Conservation (phyloP, 2,797 vertebrate genomes). For the Toxotes lorentzi region DNA sequence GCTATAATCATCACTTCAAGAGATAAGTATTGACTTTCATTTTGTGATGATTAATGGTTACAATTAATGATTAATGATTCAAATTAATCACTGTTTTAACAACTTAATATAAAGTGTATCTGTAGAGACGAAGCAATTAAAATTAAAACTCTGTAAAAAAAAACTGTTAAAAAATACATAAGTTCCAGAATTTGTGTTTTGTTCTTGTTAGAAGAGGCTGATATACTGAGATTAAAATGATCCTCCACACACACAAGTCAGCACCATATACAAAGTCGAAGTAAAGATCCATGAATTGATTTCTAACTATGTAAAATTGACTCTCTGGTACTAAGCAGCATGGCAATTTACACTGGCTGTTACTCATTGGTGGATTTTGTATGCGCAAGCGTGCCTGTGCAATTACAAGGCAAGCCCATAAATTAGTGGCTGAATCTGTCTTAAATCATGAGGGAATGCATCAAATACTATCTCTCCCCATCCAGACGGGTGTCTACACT, state of each 20-base stretch:
- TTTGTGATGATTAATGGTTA: slow-evolving; percentile 57
- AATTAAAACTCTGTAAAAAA: slow-evolving; percentile 27
- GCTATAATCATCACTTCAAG: slow-evolving; percentile 28
- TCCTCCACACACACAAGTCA: slow-evolving; percentile 40
- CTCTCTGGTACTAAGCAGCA: slow-evolving; percentile 49
- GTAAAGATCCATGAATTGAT: slow-evolving; percentile 71
- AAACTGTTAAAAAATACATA: slow-evolving; percentile 55
- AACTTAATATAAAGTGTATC: slow-evolving; percentile 50
- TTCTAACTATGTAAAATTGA: slow-evolving; percentile 73
- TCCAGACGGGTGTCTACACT: slow-evolving; percentile 47
- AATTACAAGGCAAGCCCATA: slow-evolving; percentile 76
- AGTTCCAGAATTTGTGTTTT: slow-evolving; percentile 51
- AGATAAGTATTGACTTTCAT: slow-evolving; percentile 52
- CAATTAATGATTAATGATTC: slow-evolving; percentile 57
- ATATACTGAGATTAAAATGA: slow-evolving; percentile 41
- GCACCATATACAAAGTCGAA: slow-evolving; percentile 46
- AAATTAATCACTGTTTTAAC: slow-evolving; percentile 66
- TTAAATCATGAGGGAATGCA: slow-evolving; percentile 74
- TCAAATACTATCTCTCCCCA: slow-evolving; percentile 62
- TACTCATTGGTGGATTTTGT: slow-evolving; percentile 65
- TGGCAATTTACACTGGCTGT: slow-evolving; percentile 54
- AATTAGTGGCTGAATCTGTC: slow-evolving; percentile 73
- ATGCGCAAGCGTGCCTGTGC: slow-evolving; percentile 61
- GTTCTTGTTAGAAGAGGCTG: slow-evolving; percentile 54
- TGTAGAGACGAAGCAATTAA: slow-evolving; percentile 50